Percentiles rank a stretch among this genome's conserved stretches.
Conservation (phyloP, 92 coral and sea anemone species). For the Pocillopora meandrina region DNA sequence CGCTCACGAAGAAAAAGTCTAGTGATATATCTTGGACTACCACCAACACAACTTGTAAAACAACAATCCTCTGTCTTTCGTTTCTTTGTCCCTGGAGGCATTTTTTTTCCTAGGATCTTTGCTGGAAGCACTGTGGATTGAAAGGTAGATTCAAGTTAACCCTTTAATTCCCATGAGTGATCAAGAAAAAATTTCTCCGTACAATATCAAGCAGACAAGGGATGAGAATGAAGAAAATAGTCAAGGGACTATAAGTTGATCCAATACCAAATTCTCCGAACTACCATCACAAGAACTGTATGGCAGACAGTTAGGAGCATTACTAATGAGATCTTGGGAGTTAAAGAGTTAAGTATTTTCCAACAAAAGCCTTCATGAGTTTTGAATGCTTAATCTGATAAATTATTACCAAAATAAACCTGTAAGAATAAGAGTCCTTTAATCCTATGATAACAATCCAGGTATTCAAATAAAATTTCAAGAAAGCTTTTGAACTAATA, state of each 20-base stretch:
- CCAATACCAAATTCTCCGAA: too few species aligned
- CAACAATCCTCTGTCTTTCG: constrained; percentile 24
- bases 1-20: constrained; percentile 73
- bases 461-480: background rate
- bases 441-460: background rate
- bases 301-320: too few species aligned
- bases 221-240: too few species aligned
- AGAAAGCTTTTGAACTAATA: background rate
- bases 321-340: too few species aligned
- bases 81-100: constrained; percentile 64
- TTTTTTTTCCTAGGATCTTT: constrained; percentile 4
- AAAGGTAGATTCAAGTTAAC: background rate
- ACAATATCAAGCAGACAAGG: too few species aligned
- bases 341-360: too few species aligned
- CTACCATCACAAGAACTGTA: too few species aligned
- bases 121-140: background rate
- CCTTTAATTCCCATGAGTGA: too few species aligned
- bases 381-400: too few species aligned
- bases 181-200: too few species aligned
- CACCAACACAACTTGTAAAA: background rate
- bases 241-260: too few species aligned
- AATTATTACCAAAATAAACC: background rate
- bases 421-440: background rate
- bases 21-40: constrained; percentile 70
- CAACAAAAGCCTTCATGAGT: too few species aligned